phyloP scores from a whole-genome alignment of 2,797 vertebrate genomes.

The Chaetophractus vellerosus region DNA sequence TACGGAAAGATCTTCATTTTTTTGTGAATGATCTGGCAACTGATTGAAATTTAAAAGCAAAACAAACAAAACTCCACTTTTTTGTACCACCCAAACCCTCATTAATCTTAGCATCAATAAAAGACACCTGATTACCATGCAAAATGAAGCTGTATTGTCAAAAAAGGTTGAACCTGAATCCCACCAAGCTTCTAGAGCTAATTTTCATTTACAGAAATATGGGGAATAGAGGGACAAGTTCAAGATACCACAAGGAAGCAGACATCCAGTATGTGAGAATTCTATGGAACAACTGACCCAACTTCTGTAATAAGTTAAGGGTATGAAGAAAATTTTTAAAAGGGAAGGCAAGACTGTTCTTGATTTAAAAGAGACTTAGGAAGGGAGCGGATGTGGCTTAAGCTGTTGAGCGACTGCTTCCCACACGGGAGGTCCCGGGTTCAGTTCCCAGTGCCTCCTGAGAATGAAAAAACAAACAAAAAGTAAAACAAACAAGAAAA shows the following conservation, averaged over 20 bases:
- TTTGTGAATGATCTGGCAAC: not conserved
- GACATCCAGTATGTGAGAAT: conserved; percentile 3
- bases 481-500: too few species aligned
- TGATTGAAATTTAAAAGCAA: not conserved
- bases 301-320: not conserved
- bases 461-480: too few species aligned
- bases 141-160: not conserved
- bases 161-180: not conserved
- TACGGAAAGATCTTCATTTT: not conserved
- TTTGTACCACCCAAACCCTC: not conserved
- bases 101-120: not conserved
- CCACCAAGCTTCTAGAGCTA: not conserved
- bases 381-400: too few species aligned
- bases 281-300: not conserved
- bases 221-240: not conserved
- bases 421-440: too few species aligned
- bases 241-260: not conserved
- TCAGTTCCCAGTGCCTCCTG: too few species aligned
- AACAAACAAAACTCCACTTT: conserved; percentile 36
- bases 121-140: not conserved
- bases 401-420: too few species aligned
- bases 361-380: not conserved
- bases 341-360: not conserved
- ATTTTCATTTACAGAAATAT: conserved; percentile 14
- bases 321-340: not conserved